Evolutionary conservation across 2,797 vertebrate genomes (phyloP), one percentile per base, ranked within the genome.

Genomic region (Leptatherina wallacei): DNA sequence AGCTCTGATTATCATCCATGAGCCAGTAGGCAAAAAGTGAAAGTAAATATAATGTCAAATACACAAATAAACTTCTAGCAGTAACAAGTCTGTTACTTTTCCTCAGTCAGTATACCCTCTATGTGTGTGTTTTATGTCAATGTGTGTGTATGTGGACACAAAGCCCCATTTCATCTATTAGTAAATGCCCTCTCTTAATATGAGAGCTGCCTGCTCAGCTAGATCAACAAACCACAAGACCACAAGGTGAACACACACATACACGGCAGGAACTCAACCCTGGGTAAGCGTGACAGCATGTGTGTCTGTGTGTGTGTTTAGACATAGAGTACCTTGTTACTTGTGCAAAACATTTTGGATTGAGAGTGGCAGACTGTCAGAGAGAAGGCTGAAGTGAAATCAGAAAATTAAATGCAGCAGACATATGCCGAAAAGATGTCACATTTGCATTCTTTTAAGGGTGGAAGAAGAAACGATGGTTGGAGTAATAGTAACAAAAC

Each of bases 181-280:
- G 78, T 75, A 81, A 91, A 88, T 64, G 69, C 66, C 58, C 58
- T 82, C 78, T 83, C 78, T 91, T 79, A 88, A 69, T 57, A 54
- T 73, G 66, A 78, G 80, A 60, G 62, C 82, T 66, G 85, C 83
- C 77, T 83, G 57, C 69, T 70, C 29, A 66, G 60, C 78, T 86
- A 66, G 72, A 78, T 88, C 86, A 91, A 91, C 89, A 92, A 90
- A 87, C 85, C 84, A 67, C 80, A 81, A 69, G 60, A 85, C 85
- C 85, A 82, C 81, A 85, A 68, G 60, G 73, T 51, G 84, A 59
- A 78, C 61, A 62, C 71, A 20, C 63, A 70, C 70, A 72, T 20
- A 20, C 66, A 69, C 40, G 32, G 38, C 30, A 59, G 64, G 56
- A 60, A 38, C 56, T 69, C 20, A 72, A 68, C 56, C n/a, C 29